Evolutionary conservation across 2,888 invertebrate species (phyloP), one percentile per base, ranked within the genome.

Genomic region (Eumerus sabulonum): DNA sequence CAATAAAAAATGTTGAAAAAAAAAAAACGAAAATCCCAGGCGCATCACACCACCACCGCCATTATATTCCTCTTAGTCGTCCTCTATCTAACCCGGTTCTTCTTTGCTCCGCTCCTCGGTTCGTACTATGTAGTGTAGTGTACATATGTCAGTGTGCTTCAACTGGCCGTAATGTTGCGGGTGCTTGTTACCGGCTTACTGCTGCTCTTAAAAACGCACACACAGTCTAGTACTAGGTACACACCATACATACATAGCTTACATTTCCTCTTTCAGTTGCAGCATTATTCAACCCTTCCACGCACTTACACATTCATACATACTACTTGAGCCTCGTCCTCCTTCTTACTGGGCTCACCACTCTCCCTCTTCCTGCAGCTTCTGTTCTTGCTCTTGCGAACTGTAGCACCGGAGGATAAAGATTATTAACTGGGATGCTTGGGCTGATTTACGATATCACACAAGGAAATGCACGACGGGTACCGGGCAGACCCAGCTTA

Each of bases 391-490:
- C 62, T 62, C 42, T 63, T 77, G 67, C 62, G 62, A 72, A 71
- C 60, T 76, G 76, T 67, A 66, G 71, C 77, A 62, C 66, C 72
- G 62, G 57, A 57, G 72, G 77, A 77, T 77, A 77, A 72, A 67
- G 67, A 77, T 72, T 77, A 72, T 77, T 72, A 77, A 72, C 72
- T 72, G 56, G 40, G 47, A 48, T 63, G 56, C 56, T n/a, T 68
- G 68, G 27, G 36, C 67, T 77, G 67, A 77, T 73, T 73, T 77
- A 77, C 77, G 63, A 77, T 77, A 59, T 67, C 62, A 66, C 62
- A 62, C 68, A 38, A 60, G 45, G n/a, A 60, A 68, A 60, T 53
- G 50, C n/a, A 47, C 53, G 14, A 7, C 53, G 14, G 7, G 16
- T 7, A 38, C 27, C 35, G 27, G 27, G 27, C 27, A 27, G 27